phyloP scores from a whole-genome alignment of 2,888 invertebrate species.

The Folsomia candida region DNA sequence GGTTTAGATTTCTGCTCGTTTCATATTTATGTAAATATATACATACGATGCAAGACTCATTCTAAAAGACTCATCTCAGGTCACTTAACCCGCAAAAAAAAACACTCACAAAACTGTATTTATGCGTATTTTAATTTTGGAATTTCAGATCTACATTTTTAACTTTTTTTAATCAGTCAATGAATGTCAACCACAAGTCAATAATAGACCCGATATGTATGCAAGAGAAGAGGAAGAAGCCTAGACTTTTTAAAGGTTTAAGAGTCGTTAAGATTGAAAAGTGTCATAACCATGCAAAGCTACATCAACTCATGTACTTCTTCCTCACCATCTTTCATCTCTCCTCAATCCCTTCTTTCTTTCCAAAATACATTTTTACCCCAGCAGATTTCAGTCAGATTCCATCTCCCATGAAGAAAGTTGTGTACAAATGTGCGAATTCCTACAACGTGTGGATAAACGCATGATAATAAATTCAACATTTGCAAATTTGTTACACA shows the following conservation, averaged over 20 bases:
- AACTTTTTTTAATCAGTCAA: conserved; percentile 1
- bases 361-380: neutral
- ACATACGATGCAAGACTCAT: too few species aligned
- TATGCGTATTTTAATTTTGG: conserved; percentile 13
- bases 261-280: neutral
- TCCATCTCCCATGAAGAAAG: conserved; percentile 18
- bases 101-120: neutral
- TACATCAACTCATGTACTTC: neutral
- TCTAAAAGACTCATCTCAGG: too few species aligned
- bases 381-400: neutral
- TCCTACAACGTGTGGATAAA: too few species aligned
- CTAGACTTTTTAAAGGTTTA: conserved; percentile 8
- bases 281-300: neutral
- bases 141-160: conserved; percentile 4
- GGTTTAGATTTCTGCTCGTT: too few species aligned
- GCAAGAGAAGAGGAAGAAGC: conserved; percentile 17
- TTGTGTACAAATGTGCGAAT: neutral
- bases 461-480: too few species aligned
- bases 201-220: neutral
- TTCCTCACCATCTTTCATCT: neutral
- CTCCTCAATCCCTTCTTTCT: conserved; percentile 20
- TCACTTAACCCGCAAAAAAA: too few species aligned
- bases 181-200: conserved; percentile 13
- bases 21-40: too few species aligned
- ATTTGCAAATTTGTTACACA: too few species aligned